Evolutionary conservation across 2,888 invertebrate species (phyloP).

Genomic region (Eristalis pertinax): DNA sequence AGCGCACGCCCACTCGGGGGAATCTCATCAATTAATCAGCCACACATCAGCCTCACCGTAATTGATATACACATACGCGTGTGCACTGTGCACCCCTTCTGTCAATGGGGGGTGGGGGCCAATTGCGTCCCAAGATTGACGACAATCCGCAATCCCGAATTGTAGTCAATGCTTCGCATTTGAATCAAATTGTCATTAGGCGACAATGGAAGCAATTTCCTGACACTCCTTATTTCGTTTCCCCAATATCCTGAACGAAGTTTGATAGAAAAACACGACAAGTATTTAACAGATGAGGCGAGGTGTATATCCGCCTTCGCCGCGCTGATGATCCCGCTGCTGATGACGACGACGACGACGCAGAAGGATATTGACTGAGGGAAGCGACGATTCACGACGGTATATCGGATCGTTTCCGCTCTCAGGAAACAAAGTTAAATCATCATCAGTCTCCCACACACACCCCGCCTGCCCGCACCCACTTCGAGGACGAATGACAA

Average conservation of each 20-base stretch:
- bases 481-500: slow-evolving; percentile 22
- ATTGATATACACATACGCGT: slow-evolving; percentile 38
- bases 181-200: slow-evolving; percentile 33
- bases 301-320: slow-evolving; percentile 1
- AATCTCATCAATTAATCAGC: slow-evolving; percentile 59
- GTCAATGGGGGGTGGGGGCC: background rate
- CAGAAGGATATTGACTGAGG: slow-evolving; percentile 3
- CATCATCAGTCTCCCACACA: slow-evolving; percentile 12
- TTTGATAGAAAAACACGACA: background rate
- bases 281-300: slow-evolving; percentile 11
- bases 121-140: background rate
- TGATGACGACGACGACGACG: background rate
- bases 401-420: slow-evolving; percentile 29
- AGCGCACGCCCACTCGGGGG: background rate
- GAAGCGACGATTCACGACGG: background rate
- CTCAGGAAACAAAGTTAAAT: slow-evolving; percentile 41
- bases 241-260: slow-evolving; percentile 11
- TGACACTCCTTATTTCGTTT: slow-evolving; percentile 16
- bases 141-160: background rate
- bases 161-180: slow-evolving; percentile 20
- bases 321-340: slow-evolving; percentile 3
- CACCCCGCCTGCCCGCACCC: background rate
- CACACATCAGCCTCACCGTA: slow-evolving; percentile 49
- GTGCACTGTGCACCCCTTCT: background rate
- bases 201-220: slow-evolving; percentile 20